Evolutionary conservation across 2,888 invertebrate genomes (phyloP), one percentile per base, ranked within the genome.

Genomic region (Gymnocheta viridis): DNA sequence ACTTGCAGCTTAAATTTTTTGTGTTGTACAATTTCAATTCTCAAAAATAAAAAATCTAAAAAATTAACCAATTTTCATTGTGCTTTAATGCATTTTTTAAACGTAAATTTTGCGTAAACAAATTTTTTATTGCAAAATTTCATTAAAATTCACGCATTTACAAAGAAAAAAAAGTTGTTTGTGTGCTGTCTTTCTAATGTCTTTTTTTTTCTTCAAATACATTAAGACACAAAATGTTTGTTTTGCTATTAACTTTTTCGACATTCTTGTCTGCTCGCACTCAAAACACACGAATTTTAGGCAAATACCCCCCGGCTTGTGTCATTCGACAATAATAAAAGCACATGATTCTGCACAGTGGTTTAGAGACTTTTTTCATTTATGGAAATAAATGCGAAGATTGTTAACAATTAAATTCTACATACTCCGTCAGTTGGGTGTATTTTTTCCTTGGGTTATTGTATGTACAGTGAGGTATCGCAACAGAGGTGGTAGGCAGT

Each of bases 211-310:
- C 24, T 62, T 24, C 41, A 17, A 38, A 9, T 64, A 14, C 19
- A 35, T 44, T 38, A 7, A 49, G n/a, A 49, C 47, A 47, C 12
- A 29, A 44, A 69, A 41, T 32, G 17, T 47, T 2, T 76, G 19
- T 77, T 72, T 82, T 58, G 67, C 70, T 77, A 77, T 82, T 77
- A 82, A 76, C 70, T 58, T 82, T 77, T 77, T 49, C 56, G 76
- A 64, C 76, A 82, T 64, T 70, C 22, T 69, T 51, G 54, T 54
- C 58, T 22, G 54, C 27, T 62, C n/a, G 64, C 49, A 70, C 44
- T 62, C 32, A 62, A 60, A 38, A 22, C 7, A 27, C 17, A 38
- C 19, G 41, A 29, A 56, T 27, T 54, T 64, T 10, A 35, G 19
- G 29, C n/a, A 44, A 22, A 49, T 44, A 70, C 70, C 70, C 64